phyloP scores from a whole-genome alignment of 1,140 invertebrate species.

The Listronotus bonariensis region DNA sequence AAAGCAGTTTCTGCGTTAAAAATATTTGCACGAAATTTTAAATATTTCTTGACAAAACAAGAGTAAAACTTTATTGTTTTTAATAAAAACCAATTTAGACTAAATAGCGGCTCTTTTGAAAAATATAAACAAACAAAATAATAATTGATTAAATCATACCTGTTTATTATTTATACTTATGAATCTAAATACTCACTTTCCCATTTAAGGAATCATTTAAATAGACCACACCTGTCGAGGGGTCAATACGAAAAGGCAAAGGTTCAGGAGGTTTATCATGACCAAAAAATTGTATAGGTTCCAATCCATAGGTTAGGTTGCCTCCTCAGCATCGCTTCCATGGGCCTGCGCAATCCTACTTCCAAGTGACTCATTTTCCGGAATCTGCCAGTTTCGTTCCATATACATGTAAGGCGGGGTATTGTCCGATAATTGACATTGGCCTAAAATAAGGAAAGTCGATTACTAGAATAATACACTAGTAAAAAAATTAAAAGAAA shows the following conservation, averaged over 20 bases:
- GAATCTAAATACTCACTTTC: conserved; percentile 69
- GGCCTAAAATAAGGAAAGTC: conserved; percentile 11
- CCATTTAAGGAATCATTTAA: conserved; percentile 71
- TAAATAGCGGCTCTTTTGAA: too few relatives aligned
- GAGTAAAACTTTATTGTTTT: too few relatives aligned
- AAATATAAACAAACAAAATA: too few relatives aligned
- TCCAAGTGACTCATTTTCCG: conserved; percentile 67
- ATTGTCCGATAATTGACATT: conserved; percentile 39
- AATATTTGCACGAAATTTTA: too few relatives aligned
- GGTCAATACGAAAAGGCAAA: conserved; percentile 72
- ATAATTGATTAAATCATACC: too few relatives aligned
- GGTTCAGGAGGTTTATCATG: conserved; percentile 49
- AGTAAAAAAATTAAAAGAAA: too few relatives aligned
- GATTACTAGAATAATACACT: too few relatives aligned
- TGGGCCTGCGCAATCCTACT: conserved; percentile 61
- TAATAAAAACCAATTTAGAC: too few relatives aligned
- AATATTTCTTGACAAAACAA: too few relatives aligned
- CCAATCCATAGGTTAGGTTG: conserved; percentile 66
- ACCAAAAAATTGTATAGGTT: conserved; percentile 53
- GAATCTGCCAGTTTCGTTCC: conserved; percentile 69
- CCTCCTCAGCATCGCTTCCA: conserved; percentile 64
- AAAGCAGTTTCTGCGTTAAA: too few relatives aligned
- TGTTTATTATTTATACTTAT: too few relatives aligned
- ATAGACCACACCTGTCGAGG: conserved; percentile 69
- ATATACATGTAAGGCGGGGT: conserved; percentile 57